phyloP scores from a whole-genome alignment of 2,797 vertebrate species.

The Tenualosa thibaudeaui region DNA sequence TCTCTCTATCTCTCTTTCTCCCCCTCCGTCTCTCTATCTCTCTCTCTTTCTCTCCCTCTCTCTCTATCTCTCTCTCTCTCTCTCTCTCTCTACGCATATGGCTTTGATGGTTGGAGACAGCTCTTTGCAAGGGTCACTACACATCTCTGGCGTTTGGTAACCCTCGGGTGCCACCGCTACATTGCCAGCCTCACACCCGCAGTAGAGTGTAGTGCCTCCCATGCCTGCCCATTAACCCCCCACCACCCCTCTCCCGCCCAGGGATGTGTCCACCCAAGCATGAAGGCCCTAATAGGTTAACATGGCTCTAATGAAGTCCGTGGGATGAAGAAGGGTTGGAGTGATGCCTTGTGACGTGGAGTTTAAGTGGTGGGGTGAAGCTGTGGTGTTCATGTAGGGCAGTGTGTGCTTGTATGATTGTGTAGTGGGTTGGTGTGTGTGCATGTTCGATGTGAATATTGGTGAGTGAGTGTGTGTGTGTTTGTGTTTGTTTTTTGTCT shows the following conservation, averaged over 20 bases:
- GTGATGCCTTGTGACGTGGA: not conserved
- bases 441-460: not conserved
- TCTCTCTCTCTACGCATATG: not conserved
- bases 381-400: not conserved
- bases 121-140: not conserved
- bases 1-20: not conserved
- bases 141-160: not conserved
- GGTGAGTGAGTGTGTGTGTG: slow-evolving; percentile 26
- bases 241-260: not conserved
- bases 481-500: not conserved
- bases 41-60: not conserved
- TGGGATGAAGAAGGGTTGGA: not conserved
- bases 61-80: too few relatives aligned
- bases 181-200: not conserved
- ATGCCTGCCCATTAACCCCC: not conserved
- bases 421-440: slow-evolving; percentile 24
- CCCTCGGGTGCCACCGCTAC: not conserved
- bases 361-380: not conserved
- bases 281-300: slow-evolving; percentile 3
- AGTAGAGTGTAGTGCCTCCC: not conserved
- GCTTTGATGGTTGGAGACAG: not conserved
- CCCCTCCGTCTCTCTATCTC: not conserved
- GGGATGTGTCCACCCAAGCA: not conserved
- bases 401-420: not conserved
- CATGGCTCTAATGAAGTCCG: not conserved